A percentile compares a stretch with the other conserved stretches of the same genome.
Evolutionary conservation across 2,113 vertebrate species (phyloP).

Genomic region (Xenotilapia caudafasciata): DNA sequence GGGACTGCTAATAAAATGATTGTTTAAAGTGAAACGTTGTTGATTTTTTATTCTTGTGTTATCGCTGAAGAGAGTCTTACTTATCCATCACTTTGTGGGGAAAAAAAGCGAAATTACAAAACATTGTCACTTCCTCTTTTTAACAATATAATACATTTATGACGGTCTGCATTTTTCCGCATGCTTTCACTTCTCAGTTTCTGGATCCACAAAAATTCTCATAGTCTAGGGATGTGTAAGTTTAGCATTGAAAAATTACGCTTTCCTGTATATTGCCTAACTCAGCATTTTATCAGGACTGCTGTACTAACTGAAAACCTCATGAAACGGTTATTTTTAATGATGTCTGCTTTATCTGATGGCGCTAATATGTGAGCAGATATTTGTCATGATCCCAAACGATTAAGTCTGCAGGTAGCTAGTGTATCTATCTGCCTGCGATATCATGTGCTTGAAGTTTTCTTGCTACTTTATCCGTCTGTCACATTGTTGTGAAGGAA

Average conservation of each 20-base stretch:
- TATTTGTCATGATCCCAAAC: not conserved
- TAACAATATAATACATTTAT: not conserved
- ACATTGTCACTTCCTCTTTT: not conserved
- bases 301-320: not conserved
- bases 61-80: not conserved
- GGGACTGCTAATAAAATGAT: slow-evolving; percentile 71
- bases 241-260: not conserved
- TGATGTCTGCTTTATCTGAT: not conserved
- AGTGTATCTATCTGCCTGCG: not conserved
- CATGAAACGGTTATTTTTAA: not conserved
- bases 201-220: not conserved
- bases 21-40: slow-evolving; percentile 41
- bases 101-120: not conserved
- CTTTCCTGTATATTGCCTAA: not conserved
- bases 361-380: not conserved
- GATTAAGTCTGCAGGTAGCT: not conserved
- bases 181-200: not conserved
- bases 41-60: not conserved
- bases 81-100: not conserved
- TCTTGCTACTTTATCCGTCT: not conserved
- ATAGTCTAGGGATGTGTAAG: not conserved
- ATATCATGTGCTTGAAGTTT: not conserved
- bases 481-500: not conserved
- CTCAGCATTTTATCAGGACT: not conserved
- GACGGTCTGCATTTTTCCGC: not conserved